Evolutionary conservation across 2,888 invertebrate species (phyloP), one percentile per base, ranked within the genome.

Genomic region (Liopterus haemorrhoidalis): DNA sequence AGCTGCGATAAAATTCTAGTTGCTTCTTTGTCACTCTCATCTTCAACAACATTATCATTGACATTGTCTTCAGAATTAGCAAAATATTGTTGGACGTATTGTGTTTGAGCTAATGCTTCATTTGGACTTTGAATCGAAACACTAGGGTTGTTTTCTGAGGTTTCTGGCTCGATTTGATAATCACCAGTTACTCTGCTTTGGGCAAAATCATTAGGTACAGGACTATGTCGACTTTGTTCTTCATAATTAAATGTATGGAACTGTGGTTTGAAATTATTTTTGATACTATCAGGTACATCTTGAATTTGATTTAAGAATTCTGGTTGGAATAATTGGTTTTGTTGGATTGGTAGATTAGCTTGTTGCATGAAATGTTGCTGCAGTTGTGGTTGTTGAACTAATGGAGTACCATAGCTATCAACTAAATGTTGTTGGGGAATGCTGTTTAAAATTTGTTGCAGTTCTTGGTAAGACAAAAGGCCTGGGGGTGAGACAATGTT

Each of bases 161-260:
- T 18, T 30, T 49, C 50, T 5, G 49, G 46, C 14, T 55, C 58
- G 5, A 61, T 43, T 38, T 61, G 62, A 49, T 65, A 64, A 55
- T 64, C 64, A 5, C 61, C 59, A 1, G 61, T 61, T 1, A 63
- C 61, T 39, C 59, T 54, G 2, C 61, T 61, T 0, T 59, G 56
- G 3, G 57, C 59, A 37, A 62, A 64, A 49, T 65, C 57, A 28
- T 31, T 43, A 5, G 21, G 36, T 4, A 31, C 8, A 25, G 53
- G 53, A 14, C 54, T 51, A 36, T 58, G 57, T 44, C 56, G 53
- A 11, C 61, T 61, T 43, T 66, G 65, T 49, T 71, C 70, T 49
- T 70, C 68, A 53, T 70, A 71, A 52, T 70, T 70, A 57, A 70
- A 71, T 2, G 66, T 63, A n/a, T 70, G 68, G 47, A 56, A 66